Evolutionary conservation across 2,888 invertebrate genomes (phyloP).

Genomic region (Hypolimnas misippus): DNA sequence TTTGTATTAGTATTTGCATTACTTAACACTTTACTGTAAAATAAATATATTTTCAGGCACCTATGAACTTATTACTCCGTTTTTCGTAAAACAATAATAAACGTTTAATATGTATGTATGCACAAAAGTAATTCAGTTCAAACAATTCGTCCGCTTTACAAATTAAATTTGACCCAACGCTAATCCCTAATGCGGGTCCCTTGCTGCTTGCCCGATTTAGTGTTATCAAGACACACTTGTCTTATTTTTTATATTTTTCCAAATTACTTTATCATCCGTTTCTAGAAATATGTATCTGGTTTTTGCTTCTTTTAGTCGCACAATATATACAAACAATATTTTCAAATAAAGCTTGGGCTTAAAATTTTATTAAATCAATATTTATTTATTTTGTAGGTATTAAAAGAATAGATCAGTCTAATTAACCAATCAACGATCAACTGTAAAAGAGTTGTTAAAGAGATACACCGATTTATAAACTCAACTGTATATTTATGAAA

Average conservation of each 20-base stretch:
- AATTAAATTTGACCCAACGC: constrained; percentile 34
- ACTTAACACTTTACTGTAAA: too few species aligned
- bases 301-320: too few species aligned
- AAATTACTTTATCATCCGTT: background rate
- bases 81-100: constrained; percentile 2
- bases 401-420: too few species aligned
- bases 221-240: background rate
- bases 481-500: too few species aligned
- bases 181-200: constrained; percentile 23
- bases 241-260: background rate
- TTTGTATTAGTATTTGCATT: too few species aligned
- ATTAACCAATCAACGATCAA: background rate
- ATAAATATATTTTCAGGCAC: background rate
- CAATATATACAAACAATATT: too few species aligned
- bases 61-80: constrained; percentile 1
- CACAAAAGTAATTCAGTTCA: constrained; percentile 24
- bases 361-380: too few species aligned
- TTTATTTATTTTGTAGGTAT: too few species aligned
- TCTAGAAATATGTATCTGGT: background rate
- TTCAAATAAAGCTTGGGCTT: too few species aligned
- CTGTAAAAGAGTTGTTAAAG: background rate
- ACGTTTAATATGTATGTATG: constrained; percentile 25
- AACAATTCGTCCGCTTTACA: constrained; percentile 31
- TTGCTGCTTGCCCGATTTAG: constrained; percentile 13
- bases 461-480: too few species aligned